These are phyloP conservation scores for Coturnix japonica DNA, from an alignment of 2,113 vertebrate genomes.

Conservation along the genomic window DNA sequence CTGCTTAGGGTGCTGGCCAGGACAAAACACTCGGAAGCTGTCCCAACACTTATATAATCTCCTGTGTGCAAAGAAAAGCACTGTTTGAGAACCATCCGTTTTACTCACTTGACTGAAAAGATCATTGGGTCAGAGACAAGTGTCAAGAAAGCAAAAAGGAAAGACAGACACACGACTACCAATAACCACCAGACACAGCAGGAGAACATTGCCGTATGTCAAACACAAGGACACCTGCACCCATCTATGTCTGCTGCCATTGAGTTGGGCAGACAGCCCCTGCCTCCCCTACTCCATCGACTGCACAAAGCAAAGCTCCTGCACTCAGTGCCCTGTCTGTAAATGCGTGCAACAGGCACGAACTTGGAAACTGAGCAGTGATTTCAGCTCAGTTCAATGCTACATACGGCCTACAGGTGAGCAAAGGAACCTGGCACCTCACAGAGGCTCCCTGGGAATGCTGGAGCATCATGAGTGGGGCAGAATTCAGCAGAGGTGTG, in stretches of 20 bases:
- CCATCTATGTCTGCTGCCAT: neutral
- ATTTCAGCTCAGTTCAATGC: neutral
- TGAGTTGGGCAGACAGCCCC: neutral
- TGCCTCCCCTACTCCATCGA: neutral
- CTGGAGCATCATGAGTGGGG: neutral
- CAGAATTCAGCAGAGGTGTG: neutral
- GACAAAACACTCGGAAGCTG: neutral
- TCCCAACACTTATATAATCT: neutral
- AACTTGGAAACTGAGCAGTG: neutral
- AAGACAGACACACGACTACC: neutral
- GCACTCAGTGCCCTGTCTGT: rapidly evolving
- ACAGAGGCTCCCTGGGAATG: neutral
- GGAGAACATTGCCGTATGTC: rapidly evolving
- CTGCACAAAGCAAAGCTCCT: neutral
- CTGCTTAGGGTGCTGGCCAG: neutral
- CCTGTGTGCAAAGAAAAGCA: neutral
- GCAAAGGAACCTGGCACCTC: neutral
- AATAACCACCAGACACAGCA: neutral
- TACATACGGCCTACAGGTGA: slow-evolving; percentile 14
- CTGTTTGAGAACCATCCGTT: neutral
- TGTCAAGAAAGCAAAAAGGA: neutral
- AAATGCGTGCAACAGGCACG: neutral
- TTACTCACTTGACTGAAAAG: neutral
- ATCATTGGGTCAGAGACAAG: neutral
- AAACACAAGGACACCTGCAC: neutral